A percentile compares a stretch with the other conserved stretches of the same genome.
Conservation (phyloP, 2,888 invertebrate genomes). For the Rhyacophila evoluta region DNA sequence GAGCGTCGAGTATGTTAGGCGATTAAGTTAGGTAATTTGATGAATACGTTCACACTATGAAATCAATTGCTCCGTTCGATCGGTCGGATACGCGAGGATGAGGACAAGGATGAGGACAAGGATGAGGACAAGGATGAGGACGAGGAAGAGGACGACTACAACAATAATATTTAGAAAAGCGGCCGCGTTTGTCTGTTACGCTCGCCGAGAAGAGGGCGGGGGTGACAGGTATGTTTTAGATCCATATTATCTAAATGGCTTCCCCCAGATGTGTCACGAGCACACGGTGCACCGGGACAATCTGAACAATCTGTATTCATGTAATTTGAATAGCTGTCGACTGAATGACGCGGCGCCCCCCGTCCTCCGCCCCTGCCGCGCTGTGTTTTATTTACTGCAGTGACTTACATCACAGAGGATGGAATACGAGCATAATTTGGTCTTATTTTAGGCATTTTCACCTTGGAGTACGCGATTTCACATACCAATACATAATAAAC, state of each 20-base stretch:
- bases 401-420: not conserved
- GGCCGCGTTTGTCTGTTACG: not conserved
- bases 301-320: slow-evolving; percentile 38
- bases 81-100: not conserved
- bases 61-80: not conserved
- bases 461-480: no score
- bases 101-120: no score
- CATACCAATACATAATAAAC: no score
- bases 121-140: no score
- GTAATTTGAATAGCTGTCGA: slow-evolving; percentile 44
- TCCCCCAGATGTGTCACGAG: slow-evolving; percentile 33
- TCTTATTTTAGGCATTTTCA: no score
- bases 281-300: slow-evolving; percentile 37
- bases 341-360: not conserved
- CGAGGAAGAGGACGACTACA: no score
- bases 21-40: no score
- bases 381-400: not conserved
- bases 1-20: no score
- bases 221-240: slow-evolving; percentile 24
- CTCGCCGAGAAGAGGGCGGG: not conserved
- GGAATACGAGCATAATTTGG: no score
- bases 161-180: not conserved
- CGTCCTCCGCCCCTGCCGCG: not conserved
- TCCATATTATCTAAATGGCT: slow-evolving; percentile 22
- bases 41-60: no score